A percentile compares a stretch with the other conserved stretches of the same genome.
phyloP scores from a whole-genome alignment of 2,797 vertebrate genomes.

The Tachyglossus aculeatus region DNA sequence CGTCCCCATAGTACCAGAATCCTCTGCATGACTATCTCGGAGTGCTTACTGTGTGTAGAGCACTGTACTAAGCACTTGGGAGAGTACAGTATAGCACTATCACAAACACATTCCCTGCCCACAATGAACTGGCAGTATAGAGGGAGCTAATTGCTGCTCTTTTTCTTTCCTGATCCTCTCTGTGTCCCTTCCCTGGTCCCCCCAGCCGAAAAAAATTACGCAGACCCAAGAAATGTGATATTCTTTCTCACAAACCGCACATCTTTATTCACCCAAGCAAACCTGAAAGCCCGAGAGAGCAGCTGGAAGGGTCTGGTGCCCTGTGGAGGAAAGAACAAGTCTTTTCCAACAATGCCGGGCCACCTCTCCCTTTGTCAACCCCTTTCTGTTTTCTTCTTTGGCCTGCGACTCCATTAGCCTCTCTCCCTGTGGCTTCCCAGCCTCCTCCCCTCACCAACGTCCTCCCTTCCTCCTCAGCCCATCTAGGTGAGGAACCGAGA shows the following conservation, averaged over 20 bases:
- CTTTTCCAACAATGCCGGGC: neutral
- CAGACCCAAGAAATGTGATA: no score
- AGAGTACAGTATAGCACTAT: no score
- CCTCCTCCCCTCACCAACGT: neutral
- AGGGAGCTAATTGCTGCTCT: no score
- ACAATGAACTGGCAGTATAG: no score
- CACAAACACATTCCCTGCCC: no score
- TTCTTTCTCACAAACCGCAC: slow-evolving; percentile 11
- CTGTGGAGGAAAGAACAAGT: neutral
- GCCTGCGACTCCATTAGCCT: neutral
- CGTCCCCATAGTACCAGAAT: no score
- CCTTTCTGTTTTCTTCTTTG: neutral
- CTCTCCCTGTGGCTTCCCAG: neutral
- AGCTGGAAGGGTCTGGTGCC: neutral
- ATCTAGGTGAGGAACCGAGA: slow-evolving; percentile 81
- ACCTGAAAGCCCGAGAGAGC: neutral
- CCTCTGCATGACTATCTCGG: no score
- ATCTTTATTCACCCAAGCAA: neutral
- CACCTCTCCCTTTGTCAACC: neutral
- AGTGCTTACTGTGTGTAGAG: no score
- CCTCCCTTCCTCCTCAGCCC: neutral
- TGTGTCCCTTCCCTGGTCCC: no score
- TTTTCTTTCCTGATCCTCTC: no score
- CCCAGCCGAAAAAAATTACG: no score
- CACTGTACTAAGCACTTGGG: no score